Evolutionary conservation across 2,888 invertebrate species (phyloP).

Genomic region (Chalcis sispes): DNA sequence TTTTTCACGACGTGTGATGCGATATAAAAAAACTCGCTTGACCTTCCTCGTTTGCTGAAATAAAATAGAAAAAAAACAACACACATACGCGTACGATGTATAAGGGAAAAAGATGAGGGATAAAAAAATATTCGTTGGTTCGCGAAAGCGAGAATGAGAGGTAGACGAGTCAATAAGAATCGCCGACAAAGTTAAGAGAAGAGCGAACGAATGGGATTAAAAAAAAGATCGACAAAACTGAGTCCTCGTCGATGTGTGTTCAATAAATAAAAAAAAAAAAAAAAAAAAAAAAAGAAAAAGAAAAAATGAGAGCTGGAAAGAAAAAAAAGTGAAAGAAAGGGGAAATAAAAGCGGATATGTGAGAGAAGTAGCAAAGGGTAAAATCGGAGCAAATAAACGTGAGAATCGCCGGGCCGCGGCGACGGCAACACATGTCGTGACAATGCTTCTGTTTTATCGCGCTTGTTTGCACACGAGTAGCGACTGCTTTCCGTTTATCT

Average conservation of each 20-base stretch:
- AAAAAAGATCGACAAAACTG: slow-evolving; percentile 24
- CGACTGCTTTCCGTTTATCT: slow-evolving; percentile 7
- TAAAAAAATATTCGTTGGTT: slow-evolving; percentile 15
- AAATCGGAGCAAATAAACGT: slow-evolving; percentile 45
- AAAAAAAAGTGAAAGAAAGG: neutral
- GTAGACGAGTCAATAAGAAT: slow-evolving; percentile 47
- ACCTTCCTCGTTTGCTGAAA: neutral
- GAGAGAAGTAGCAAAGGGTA: slow-evolving; percentile 11
- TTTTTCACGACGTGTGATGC: slow-evolving; percentile 12
- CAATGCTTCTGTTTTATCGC: slow-evolving; percentile 54
- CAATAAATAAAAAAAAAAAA: neutral
- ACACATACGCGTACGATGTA: too few species aligned
- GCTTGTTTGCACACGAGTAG: slow-evolving; percentile 51
- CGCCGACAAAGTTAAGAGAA: slow-evolving; percentile 44
- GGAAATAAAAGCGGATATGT: too few species aligned
- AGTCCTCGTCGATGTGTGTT: neutral
- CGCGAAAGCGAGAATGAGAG: slow-evolving; percentile 16
- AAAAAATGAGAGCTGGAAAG: slow-evolving; percentile 14
- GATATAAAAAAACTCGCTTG: slow-evolving; percentile 19
- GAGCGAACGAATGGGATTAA: slow-evolving; percentile 8
- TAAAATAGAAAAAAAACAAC: slow-evolving; percentile 9
- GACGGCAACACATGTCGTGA: slow-evolving; percentile 49
- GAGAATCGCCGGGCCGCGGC: slow-evolving; percentile 47
- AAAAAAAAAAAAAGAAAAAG: neutral
- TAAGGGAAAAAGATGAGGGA: neutral